Conservation (phyloP, 2,113 vertebrate genomes). For the Acanthisitta chloris region DNA sequence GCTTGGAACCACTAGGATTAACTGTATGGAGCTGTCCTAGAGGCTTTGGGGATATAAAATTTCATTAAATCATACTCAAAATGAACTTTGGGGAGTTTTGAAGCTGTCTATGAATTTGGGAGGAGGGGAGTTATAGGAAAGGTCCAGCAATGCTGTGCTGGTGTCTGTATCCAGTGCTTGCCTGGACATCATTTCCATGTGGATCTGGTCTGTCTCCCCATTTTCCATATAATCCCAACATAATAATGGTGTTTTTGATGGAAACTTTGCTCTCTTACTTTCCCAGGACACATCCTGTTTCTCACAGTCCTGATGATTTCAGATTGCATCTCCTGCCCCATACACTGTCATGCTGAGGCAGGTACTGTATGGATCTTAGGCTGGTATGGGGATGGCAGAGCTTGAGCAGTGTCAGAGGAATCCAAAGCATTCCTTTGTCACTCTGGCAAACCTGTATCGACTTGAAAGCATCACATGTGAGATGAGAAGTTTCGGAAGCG, state of each 20-base stretch:
- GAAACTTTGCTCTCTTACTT: background rate
- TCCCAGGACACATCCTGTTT: rapidly evolving
- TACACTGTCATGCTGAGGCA: too few species aligned
- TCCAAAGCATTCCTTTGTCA: background rate
- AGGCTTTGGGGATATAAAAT: background rate
- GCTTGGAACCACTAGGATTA: background rate
- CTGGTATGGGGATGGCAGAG: rapidly evolving
- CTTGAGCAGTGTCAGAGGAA: background rate
- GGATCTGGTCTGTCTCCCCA: background rate
- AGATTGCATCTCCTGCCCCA: background rate
- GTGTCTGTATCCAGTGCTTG: rapidly evolving
- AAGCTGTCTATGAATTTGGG: background rate
- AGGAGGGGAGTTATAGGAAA: background rate
- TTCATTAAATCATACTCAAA: background rate
- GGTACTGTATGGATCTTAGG: rapidly evolving
- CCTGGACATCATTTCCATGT: background rate
- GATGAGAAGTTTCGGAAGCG: background rate
- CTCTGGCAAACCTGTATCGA: background rate
- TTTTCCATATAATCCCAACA: background rate
- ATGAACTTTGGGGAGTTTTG: background rate
- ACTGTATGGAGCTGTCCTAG: background rate
- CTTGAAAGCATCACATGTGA: background rate
- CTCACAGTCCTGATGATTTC: background rate
- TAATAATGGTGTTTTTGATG: background rate
- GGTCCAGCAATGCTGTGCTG: rapidly evolving